Evolutionary conservation across 2,797 vertebrate genomes (phyloP), one percentile per base, ranked within the genome.

Genomic region (Lagorchestes hirsutus): DNA sequence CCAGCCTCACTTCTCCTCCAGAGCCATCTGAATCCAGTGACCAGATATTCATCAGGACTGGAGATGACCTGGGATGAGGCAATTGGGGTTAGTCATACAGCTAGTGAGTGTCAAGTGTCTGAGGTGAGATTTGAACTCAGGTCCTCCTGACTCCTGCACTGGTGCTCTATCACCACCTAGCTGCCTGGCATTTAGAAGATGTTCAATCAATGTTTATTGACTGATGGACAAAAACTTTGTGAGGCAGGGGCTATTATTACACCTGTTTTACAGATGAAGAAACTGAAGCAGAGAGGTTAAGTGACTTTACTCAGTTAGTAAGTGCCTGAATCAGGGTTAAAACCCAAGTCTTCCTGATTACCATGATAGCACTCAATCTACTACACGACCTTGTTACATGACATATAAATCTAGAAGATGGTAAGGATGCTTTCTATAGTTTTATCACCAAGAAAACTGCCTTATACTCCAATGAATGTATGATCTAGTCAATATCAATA

Each of bases 401-500:
- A 11, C 3, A 87, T 2, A 87, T 27, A 40, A 82, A 27, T 87
- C 9, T 87, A 50, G 2, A 46, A 28, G 40, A 87, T 12, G 16
- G 14, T n/a, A 22, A 74, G 34, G 14, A 46, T 87, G 74, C 40
- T 50, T 34, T 87, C 9, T 87, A 3, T 87, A 50, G 24, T 87
- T 46, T 87, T 87, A 87, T 50, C 40, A 87, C 74, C 40, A 50
- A 87, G 74, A 87, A 87, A 87, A 22, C 67, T 46, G 22, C 31
- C 74, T 87, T 87, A 50, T 27, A 87, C 22, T 24, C 22, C 24
- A 87, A 24, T 27, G 22, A 50, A 87, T 11, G 22, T 50, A 87
- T 87, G 74, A 87, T 87, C 74, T 50, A 87, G 24, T 87, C 22
- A 87, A 87, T 50, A 87, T 87, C 74, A 87, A 87, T 87, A 87